Base-by-base conservation (phyloP, 2,797 vertebrate genomes). In the Calcarius lapponicus region DNA sequence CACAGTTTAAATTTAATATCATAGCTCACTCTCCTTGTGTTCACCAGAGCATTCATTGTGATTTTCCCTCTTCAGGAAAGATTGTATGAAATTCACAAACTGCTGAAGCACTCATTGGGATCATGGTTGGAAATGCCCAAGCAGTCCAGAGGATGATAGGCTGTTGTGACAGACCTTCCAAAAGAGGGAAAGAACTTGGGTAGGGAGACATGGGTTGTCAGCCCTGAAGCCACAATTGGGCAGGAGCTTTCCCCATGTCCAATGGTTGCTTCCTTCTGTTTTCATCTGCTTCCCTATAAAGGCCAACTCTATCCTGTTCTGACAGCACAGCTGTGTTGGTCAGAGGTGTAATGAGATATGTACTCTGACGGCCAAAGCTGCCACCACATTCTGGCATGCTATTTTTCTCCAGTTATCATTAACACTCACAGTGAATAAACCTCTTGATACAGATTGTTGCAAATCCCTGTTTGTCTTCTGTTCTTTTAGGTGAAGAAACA, bases 271-370 rank as follows among this genome's bases (percentile, higher is more conserved):
- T 64, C 36, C 51, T 79, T 69, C 69, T 91, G 69, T 90, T 82
- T 79, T 94, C 71, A 61, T 86, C 89, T 20, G 5, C 54, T 84
- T 93, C 61, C 40, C 54, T 60, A 11, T 3, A 13, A 90, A 94
- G 95, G 86, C 57, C 74, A 86, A 76, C 34, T 62, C 60, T 48
- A 93, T 71, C 42, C 66, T 25, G 1, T 58, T 95, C 88, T 95
- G 91, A 91, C 92, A 93, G 91, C 86, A 93, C 93, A 96, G 86
- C 80, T 89, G 71, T 73, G 74, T 88, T 93, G 94, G 96, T 94
- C 96, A 96, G 88, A 95, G 88, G 80, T 93, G 92, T 48, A 79
- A 96, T 8, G 34, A 85, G 84, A 92, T 91, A 91, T 58, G 86
- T 94, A 87, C 88, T 89, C 86, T 89, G 86, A 87, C 94, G 94